phyloP scores from a whole-genome alignment of 1,140 invertebrate genomes.

The Halictus rubicundus region DNA sequence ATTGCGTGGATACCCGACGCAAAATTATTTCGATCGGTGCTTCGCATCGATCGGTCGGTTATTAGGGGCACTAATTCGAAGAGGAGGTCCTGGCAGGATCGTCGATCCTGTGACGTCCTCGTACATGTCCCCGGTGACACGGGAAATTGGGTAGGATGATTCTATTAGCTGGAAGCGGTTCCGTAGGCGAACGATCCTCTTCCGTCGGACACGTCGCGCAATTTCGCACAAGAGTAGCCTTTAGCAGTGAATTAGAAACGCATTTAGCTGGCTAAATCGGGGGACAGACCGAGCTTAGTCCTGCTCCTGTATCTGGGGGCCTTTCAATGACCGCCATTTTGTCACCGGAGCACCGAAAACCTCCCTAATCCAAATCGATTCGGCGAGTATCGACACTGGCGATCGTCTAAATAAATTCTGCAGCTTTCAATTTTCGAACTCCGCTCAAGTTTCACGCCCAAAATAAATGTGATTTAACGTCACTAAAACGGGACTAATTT shows the following conservation, averaged over 20 bases:
- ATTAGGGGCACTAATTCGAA: not conserved
- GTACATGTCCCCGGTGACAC: constrained; percentile 39
- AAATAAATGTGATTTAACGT: too few species aligned
- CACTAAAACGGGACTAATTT: too few species aligned
- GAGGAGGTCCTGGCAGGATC: not conserved
- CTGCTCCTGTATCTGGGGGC: not conserved
- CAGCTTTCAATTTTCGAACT: too few species aligned
- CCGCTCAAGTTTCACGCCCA: too few species aligned
- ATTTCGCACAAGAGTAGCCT: constrained; percentile 53
- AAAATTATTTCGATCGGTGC: not conserved
- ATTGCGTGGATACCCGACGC: too few species aligned
- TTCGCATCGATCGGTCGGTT: not conserved
- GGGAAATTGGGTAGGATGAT: constrained; percentile 68
- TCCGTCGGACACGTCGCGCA: constrained; percentile 40
- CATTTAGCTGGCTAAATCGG: constrained; percentile 18
- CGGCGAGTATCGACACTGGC: too few species aligned
- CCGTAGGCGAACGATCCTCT: constrained; percentile 52
- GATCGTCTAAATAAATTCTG: too few species aligned
- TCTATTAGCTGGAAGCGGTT: constrained; percentile 60
- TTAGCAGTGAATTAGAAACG: constrained; percentile 43
- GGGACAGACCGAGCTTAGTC: not conserved
- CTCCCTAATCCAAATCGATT: too few species aligned
- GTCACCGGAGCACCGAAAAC: too few species aligned
- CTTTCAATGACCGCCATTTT: not conserved
- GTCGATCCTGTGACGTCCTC: not conserved